These are phyloP conservation scores for Sipha maydis DNA, from an alignment of 2,888 invertebrate species.

Conservation along the genomic window DNA sequence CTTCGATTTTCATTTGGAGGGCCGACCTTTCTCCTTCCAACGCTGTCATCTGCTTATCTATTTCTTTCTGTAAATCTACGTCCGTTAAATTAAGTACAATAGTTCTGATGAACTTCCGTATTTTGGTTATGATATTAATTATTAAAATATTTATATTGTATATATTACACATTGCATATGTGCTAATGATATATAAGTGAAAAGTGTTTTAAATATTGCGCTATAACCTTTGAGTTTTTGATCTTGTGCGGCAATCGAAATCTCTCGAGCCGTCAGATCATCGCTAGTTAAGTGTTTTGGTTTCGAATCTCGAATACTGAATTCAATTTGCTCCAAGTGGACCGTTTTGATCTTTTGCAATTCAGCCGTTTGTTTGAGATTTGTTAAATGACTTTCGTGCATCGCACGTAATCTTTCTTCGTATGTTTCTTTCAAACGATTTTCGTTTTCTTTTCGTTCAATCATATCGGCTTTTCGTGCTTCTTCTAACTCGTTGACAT, in stretches of 20 bases:
- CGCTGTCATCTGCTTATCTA: slow-evolving; percentile 29
- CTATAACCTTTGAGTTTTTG: slow-evolving; percentile 49
- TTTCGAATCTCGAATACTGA: slow-evolving; percentile 20
- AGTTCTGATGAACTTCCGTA: neutral
- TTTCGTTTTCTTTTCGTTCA: slow-evolving; percentile 51
- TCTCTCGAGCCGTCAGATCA: slow-evolving; percentile 51
- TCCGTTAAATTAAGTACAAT: neutral
- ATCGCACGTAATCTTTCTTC: slow-evolving; percentile 33
- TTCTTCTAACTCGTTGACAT: slow-evolving; percentile 31
- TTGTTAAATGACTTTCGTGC: slow-evolving; percentile 48
- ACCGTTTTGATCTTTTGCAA: slow-evolving; percentile 51
- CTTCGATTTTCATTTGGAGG: slow-evolving; percentile 49
- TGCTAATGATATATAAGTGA: neutral
- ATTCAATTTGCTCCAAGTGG: slow-evolving; percentile 44
- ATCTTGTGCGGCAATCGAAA: slow-evolving; percentile 37
- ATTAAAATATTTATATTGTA: neutral
- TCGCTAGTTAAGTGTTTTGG: slow-evolving; percentile 36
- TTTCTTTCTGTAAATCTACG: slow-evolving; percentile 52
- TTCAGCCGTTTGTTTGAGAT: slow-evolving; percentile 45
- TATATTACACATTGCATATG: neutral
- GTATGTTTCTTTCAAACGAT: slow-evolving; percentile 43
- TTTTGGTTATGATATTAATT: neutral
- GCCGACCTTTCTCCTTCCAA: slow-evolving; percentile 43
- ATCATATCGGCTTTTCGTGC: slow-evolving; percentile 37
- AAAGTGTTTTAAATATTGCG: neutral